A percentile compares a stretch with the other conserved stretches of the same genome.
phyloP scores from a whole-genome alignment of 2,113 vertebrate genomes.

The Pteronura brasiliensis region DNA sequence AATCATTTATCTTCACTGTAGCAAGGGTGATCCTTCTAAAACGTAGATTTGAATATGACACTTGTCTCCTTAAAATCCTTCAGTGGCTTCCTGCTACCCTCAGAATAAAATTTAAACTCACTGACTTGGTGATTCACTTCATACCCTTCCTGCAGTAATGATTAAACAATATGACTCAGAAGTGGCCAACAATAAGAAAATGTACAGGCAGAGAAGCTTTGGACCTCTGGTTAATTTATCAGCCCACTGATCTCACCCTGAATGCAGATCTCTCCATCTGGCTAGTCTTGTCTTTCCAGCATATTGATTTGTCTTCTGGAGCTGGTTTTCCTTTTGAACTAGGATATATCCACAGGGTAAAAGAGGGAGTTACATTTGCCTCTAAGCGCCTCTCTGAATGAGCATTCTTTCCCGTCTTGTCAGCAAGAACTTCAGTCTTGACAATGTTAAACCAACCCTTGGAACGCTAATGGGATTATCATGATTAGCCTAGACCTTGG shows the following conservation, averaged over 20 bases:
- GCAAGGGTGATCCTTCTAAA: neutral
- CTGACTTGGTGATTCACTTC: neutral
- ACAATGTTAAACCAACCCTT: neutral
- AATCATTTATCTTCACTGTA: neutral
- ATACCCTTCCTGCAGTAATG: neutral
- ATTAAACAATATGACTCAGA: neutral
- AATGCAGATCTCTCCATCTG: neutral
- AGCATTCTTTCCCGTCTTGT: neutral
- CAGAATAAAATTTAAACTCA: neutral
- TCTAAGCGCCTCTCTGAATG: neutral
- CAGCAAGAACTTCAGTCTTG: neutral
- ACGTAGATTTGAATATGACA: neutral
- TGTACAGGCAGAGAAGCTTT: neutral
- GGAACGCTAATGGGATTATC: no score
- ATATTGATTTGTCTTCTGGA: neutral
- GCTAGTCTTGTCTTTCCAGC: neutral
- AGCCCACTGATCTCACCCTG: neutral
- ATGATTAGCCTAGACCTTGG: neutral
- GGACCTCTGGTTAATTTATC: neutral
- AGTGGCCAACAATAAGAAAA: neutral
- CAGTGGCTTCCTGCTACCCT: neutral
- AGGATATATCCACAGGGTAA: neutral
- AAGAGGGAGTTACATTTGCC: neutral
- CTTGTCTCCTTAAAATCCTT: neutral
- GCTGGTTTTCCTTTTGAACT: neutral